Evolutionary conservation across 2,797 vertebrate species (phyloP).

Genomic region (Periophthalmus magnuspinnatus): DNA sequence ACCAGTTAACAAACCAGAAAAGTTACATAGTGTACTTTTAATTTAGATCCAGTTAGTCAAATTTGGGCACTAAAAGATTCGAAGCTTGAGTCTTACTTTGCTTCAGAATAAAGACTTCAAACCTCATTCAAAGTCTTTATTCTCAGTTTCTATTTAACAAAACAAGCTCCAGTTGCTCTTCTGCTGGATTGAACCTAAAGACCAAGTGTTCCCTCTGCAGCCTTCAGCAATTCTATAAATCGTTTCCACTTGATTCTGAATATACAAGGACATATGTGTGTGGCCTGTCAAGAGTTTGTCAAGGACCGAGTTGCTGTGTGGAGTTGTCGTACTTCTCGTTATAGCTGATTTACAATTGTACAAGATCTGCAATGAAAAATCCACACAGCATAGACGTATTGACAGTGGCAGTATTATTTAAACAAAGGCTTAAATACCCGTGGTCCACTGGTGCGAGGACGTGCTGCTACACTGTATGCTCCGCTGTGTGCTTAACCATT

Average conservation of each 20-base stretch:
- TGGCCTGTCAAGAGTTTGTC: background rate
- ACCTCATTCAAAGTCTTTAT: no score
- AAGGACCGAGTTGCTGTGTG: background rate
- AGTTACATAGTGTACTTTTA: no score
- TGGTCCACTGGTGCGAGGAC: background rate
- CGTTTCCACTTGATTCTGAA: background rate
- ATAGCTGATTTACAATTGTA: background rate
- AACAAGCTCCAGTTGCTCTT: background rate
- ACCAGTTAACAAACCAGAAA: no score
- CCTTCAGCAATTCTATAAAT: background rate
- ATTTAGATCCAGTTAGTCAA: no score
- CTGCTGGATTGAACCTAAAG: background rate
- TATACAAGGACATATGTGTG: background rate
- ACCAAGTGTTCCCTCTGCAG: background rate
- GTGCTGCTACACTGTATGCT: background rate
- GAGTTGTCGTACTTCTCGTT: background rate
- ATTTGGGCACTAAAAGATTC: no score
- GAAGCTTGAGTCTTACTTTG: no score
- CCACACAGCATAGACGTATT: constrained; percentile 2
- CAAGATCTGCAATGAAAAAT: background rate
- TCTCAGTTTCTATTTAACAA: no score
- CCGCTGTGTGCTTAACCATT: background rate
- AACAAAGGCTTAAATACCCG: constrained; percentile 1
- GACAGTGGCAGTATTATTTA: constrained; percentile 6
- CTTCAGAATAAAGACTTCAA: no score